Evolutionary conservation across 2,113 vertebrate genomes (phyloP).

Genomic region (Colistium nudipinnis): DNA sequence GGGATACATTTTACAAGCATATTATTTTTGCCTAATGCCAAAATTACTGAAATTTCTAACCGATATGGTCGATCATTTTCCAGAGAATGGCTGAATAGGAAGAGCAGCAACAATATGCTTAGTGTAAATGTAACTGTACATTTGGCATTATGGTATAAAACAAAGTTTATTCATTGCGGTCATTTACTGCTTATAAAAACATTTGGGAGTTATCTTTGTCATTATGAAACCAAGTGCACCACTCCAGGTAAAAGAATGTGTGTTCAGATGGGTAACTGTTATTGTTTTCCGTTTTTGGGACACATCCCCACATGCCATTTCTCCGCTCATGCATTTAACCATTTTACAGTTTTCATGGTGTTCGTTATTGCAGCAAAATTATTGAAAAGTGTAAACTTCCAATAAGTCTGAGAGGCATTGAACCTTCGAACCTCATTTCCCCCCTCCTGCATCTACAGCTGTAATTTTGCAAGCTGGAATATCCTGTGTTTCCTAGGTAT

Average conservation of each 20-base stretch:
- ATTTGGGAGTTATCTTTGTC: slow-evolving; percentile 22
- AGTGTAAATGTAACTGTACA: slow-evolving; percentile 8
- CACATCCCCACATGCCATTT: neutral
- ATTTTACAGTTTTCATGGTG: no score
- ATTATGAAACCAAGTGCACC: slow-evolving; percentile 6
- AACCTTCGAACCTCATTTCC: neutral
- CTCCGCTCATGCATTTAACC: neutral
- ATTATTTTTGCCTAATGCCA: no score
- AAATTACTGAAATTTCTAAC: no score
- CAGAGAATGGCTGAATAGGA: no score
- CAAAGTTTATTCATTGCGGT: no score
- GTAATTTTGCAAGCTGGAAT: neutral
- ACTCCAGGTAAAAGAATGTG: slow-evolving; percentile 22
- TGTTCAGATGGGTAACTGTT: neutral
- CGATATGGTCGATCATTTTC: neutral
- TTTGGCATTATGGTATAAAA: no score
- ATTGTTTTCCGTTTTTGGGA: neutral
- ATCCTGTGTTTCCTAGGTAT: slow-evolving; percentile 36
- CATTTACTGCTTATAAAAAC: slow-evolving; percentile 21
- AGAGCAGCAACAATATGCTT: neutral
- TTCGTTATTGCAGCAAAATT: no score
- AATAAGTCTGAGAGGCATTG: slow-evolving; percentile 4
- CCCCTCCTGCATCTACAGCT: neutral
- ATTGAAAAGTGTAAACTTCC: neutral
- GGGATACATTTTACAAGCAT: no score